A percentile compares a stretch with the other conserved stretches of the same genome.
Conservation (phyloP, 2,113 vertebrate species). For the Pantherophis guttatus region DNA sequence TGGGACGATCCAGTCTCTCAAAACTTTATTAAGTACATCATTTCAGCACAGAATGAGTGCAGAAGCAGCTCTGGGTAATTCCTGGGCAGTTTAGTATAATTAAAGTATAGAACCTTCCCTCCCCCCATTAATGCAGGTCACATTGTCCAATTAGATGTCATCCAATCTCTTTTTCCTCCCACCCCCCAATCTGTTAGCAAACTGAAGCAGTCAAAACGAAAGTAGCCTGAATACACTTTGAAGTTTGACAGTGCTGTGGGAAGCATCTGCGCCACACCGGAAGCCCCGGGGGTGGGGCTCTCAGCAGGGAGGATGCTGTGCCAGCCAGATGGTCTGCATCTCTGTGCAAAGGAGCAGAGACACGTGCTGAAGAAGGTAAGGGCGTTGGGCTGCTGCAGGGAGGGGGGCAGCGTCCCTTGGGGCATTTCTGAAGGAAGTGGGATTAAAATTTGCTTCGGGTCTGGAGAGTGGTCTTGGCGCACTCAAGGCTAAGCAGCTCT, state of each 20-base stretch:
- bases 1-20: no score
- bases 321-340: background rate
- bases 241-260: background rate
- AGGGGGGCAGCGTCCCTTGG: background rate
- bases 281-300: background rate
- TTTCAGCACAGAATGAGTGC: no score
- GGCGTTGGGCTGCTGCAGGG: background rate
- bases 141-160: no score
- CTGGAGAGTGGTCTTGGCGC: background rate
- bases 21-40: no score
- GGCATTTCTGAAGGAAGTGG: background rate
- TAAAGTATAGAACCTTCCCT: no score
- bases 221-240: no score
- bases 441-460: background rate
- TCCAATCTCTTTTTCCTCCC: no score
- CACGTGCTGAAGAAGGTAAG: background rate
- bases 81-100: no score
- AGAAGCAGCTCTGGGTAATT: no score
- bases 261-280: background rate
- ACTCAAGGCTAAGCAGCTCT: background rate
- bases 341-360: background rate
- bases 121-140: no score
- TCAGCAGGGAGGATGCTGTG: background rate
- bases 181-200: no score
- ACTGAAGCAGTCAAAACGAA: no score